These are phyloP conservation scores for Benthosema pterotum DNA, from an alignment of 2,797 vertebrate species.

Conservation along the genomic window DNA sequence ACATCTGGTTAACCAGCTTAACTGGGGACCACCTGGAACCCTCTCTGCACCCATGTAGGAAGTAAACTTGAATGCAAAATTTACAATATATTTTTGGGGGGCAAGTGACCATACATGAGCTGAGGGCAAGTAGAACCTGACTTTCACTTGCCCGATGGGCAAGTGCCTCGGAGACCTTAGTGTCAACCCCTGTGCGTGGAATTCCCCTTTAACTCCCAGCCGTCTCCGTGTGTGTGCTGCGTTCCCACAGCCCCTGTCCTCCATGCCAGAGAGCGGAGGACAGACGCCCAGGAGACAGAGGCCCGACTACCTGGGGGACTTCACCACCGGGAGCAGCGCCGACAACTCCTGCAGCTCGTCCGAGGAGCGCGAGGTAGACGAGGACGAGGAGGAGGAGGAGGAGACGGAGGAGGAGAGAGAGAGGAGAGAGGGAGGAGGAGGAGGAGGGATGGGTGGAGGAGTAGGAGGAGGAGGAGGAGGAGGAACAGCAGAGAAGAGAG, in stretches of 20 bases:
- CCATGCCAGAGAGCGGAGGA: constrained; percentile 91
- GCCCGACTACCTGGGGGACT: constrained; percentile 79
- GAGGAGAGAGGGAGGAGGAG: constrained; percentile 36
- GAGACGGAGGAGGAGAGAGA: constrained; percentile 76
- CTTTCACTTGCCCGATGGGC: no score
- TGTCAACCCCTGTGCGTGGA: no score
- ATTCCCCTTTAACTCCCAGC: no score
- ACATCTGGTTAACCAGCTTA: no score
- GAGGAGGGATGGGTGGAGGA: constrained; percentile 18
- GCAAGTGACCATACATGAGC: no score
- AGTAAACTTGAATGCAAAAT: no score
- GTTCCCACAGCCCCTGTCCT: constrained; percentile 34
- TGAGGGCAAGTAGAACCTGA: no score
- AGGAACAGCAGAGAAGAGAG: constrained; percentile 80
- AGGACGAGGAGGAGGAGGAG: constrained; percentile 82
- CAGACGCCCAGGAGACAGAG: constrained; percentile 82
- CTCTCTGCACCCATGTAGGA: no score
- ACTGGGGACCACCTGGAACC: no score
- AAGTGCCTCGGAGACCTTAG: no score
- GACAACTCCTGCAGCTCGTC: constrained; percentile 85
- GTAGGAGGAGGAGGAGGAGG: constrained; percentile 66
- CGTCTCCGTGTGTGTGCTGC: no score
- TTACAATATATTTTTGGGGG: no score
- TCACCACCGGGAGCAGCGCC: constrained; percentile 84
- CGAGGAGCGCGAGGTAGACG: constrained; percentile 84